A percentile compares a stretch with the other conserved stretches of the same genome.
Conservation (phyloP, 2,888 invertebrate species). For the Troides oblongomaculatus region DNA sequence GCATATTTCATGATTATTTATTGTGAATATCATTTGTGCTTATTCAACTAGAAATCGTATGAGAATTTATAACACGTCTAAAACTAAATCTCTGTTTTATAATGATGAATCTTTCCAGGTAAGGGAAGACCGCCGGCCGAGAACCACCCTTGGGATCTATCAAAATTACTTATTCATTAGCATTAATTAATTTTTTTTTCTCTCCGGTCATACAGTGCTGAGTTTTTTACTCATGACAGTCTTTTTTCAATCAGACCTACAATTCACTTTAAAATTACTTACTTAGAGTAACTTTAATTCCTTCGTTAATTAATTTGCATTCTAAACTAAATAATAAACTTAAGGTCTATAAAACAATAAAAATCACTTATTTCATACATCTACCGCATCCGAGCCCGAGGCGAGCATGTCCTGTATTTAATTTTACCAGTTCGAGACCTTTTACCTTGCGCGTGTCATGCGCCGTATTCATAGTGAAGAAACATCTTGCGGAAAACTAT, state of each 20-base stretch:
- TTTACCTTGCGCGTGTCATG: slow-evolving; percentile 54
- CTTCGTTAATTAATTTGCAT: slow-evolving; percentile 7
- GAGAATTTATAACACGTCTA: not conserved
- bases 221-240: not conserved
- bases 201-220: slow-evolving; percentile 38
- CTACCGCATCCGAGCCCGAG: slow-evolving; percentile 67
- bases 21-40: slow-evolving; percentile 21
- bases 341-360: slow-evolving; percentile 32
- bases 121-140: slow-evolving; percentile 66
- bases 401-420: slow-evolving; percentile 66
- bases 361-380: slow-evolving; percentile 54
- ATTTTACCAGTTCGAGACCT: slow-evolving; percentile 69
- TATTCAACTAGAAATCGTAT: not conserved
- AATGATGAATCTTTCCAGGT: slow-evolving; percentile 60
- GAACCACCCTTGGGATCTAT: slow-evolving; percentile 70
- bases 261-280: not conserved
- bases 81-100: slow-evolving; percentile 38
- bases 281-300: not conserved
- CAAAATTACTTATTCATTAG: slow-evolving; percentile 76
- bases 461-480: slow-evolving; percentile 53
- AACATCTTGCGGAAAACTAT: not conserved
- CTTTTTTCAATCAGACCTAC: not conserved
- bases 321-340: slow-evolving; percentile 36
- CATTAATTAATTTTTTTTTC: slow-evolving; percentile 64
- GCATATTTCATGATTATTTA: slow-evolving; percentile 15